Base-by-base conservation (phyloP, 2,888 invertebrate genomes). In the Nymphalis urticae region DNA sequence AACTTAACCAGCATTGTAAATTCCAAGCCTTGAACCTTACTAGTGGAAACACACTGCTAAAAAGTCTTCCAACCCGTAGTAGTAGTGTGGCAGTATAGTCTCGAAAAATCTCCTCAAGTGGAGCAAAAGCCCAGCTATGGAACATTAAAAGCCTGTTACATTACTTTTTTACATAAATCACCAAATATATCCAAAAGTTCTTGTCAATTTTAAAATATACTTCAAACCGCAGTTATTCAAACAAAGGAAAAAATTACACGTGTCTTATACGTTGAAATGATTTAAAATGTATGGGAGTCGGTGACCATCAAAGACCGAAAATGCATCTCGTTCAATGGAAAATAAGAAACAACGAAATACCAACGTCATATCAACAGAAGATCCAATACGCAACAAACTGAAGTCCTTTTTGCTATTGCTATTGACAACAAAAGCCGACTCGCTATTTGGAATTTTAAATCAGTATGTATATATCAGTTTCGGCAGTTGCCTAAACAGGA, bases 361-460 rank as follows among this genome's bases (percentile, higher is more conserved):
- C 59, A 59, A 54, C 61, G 19, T 51, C 72, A 80, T 79, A 80
- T 82, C 80, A 72, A 79, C 75, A 77, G 77, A 72, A 84, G 84
- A 84, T 84, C 78, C 79, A 73, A 80, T 83, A 83, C 83, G 79
- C 79, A 84, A 80, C 86, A 86, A 85, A 85, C 85, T 84, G 84
- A 81, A 81, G 75, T 83, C 65, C 59, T 85, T 85, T 82, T 80
- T 78, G 72, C 71, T 73, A 76, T 68, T 68, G 74, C 74, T 75
- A 85, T 85, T 87, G 85, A 85, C 87, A 82, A 86, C 87, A 87
- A 72, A 84, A 83, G 85, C 82, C 79, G 77, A 81, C 78, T 75
- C 71, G 81, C 78, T 82, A 90, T 90, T 90, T 90, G 85, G 88
- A 92, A 91, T 89, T 90, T 85, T 88, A 88, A 91, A 88, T 85